Conservation (phyloP, 2,113 vertebrate species). For the Microtus pennsylvanicus region DNA sequence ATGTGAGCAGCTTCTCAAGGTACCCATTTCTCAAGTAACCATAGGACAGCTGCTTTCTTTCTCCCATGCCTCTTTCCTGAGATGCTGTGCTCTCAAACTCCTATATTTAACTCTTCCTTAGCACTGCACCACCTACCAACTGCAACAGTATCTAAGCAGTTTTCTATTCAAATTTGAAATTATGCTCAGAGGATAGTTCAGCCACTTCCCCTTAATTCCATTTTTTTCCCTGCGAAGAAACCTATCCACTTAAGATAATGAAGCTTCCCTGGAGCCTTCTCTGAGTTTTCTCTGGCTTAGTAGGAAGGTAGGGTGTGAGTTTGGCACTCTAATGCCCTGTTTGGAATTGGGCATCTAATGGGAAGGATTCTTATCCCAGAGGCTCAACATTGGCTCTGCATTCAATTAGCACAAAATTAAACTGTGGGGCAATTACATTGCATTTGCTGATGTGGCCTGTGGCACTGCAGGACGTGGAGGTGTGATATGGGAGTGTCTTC, state of each 20-base stretch:
- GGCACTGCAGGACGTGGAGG: background rate
- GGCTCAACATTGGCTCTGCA: background rate
- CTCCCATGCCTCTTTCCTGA: background rate
- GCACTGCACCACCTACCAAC: background rate
- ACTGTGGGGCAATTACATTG: background rate
- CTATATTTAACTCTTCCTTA: background rate
- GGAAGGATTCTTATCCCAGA: background rate
- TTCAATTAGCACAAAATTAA: background rate
- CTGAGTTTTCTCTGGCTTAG: background rate
- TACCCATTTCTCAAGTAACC: background rate
- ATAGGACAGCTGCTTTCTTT: background rate
- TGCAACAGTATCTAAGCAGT: no score
- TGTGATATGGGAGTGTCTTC: no score
- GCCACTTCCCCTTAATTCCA: background rate
- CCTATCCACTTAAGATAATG: no score
- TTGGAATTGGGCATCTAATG: background rate
- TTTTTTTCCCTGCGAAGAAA: background rate
- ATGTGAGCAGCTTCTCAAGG: fast-evolving
- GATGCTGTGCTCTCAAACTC: background rate
- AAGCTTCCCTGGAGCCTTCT: background rate
- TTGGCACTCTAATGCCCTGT: background rate
- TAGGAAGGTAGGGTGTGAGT: background rate
- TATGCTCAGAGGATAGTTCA: background rate
- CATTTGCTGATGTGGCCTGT: fast-evolving
- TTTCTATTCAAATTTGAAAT: background rate